Conservation (phyloP, 2,113 vertebrate genomes). For the Phoenicopterus ruber region DNA sequence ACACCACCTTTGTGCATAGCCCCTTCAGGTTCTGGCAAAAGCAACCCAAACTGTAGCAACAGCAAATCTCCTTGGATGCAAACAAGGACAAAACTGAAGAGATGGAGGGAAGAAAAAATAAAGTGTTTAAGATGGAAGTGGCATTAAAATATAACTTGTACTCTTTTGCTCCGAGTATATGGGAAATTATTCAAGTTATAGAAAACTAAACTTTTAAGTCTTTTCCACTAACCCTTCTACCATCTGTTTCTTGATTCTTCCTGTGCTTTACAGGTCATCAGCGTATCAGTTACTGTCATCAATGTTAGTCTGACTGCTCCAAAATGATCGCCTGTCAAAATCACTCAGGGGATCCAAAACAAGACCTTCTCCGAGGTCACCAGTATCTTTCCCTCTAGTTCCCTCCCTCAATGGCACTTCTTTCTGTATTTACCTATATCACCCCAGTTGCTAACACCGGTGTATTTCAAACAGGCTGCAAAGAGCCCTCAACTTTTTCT, state of each 20-base stretch:
- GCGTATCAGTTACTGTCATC: not conserved
- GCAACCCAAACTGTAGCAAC: not conserved
- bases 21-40: not conserved
- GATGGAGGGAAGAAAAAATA: not conserved
- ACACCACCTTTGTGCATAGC: not conserved
- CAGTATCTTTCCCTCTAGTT: not conserved
- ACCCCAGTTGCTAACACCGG: not conserved
- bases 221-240: not conserved
- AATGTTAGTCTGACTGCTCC: not conserved
- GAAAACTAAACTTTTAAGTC: not conserved
- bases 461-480: not conserved
- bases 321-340: not conserved
- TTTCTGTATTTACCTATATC: not conserved
- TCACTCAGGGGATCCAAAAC: not conserved
- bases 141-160: not conserved
- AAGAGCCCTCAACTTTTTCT: not conserved
- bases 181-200: not conserved
- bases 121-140: not conserved
- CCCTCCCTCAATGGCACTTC: not conserved
- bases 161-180: not conserved
- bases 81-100: not conserved
- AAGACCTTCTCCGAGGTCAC: not conserved
- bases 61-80: not conserved
- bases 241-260: not conserved
- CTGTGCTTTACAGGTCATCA: not conserved